Base-by-base conservation (phyloP, 2,797 vertebrate species). In the Coccyzus lansbergi region DNA sequence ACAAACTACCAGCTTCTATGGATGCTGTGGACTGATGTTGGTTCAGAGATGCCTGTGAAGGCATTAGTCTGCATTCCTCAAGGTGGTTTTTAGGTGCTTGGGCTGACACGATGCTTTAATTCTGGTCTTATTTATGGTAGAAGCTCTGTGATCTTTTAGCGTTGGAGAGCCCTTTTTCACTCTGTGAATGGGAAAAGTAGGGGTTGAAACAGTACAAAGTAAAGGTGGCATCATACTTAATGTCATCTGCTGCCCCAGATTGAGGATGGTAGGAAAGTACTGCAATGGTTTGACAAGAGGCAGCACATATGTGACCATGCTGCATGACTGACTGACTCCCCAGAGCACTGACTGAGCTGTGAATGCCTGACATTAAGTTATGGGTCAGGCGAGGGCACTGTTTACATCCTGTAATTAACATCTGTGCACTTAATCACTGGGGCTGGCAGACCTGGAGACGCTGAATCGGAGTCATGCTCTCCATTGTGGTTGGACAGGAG, bases 331-430 rank as follows among this genome's bases (percentile, higher is more conserved):
- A 22, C 48, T 25, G 38, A 34, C 10, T 72, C 74, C 75, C 25
- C 5, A 7, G 48, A 64, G 70, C 51, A 4, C 19, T 2, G 7
- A 26, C 16, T 4, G 80, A 33, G 34, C 75, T 75, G 58, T 34
- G 4, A 49, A 18, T 7, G 58, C 56, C 79, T 48, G 44, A 28
- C 0, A 0, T 36, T 60, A 40, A 8, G 59, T 55, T 38, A 9
- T 0, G 58, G 94, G 85, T 90, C 88, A 65, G 70, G 16, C 0
- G 1, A 86, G 95, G 87, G 87, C 91, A 78, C 48, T 86, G 87
- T 90, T 94, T 92, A 62, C 91, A 71, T 76, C 40, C 93, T 38
- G 55, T 92, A 85, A 96, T 95, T 94, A 92, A 74, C 81, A 88
- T 19, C 78, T 59, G 44, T 6, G 56, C 12, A 11, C 33, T 85